Evolutionary conservation across 30 jellyfish, hydroid and myxozoan genomes (phyloP).

Genomic region (Hydractinia echinata): DNA sequence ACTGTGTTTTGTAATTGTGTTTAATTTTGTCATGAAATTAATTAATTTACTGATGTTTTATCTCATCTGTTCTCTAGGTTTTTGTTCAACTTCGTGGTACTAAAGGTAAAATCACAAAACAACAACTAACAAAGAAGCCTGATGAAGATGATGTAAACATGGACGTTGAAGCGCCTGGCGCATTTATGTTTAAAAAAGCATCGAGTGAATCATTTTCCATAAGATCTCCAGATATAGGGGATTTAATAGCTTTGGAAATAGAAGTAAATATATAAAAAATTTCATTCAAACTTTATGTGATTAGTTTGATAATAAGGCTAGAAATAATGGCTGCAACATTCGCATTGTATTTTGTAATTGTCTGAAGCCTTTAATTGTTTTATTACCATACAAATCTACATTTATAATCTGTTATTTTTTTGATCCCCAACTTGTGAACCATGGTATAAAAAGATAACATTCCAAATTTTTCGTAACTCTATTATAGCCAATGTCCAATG

Average conservation of each 20-base stretch:
- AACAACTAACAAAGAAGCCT: slow-evolving; percentile 46
- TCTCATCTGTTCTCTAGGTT: slow-evolving; percentile 39
- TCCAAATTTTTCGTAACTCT: too few relatives aligned
- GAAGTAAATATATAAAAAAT: slow-evolving; percentile 44
- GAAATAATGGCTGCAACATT: too few relatives aligned
- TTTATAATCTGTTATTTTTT: too few relatives aligned
- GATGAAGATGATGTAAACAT: slow-evolving; percentile 48
- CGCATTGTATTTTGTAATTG: too few relatives aligned
- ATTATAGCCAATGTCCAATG: too few relatives aligned
- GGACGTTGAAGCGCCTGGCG: slow-evolving; percentile 29
- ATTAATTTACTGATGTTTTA: not conserved
- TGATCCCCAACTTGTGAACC: too few relatives aligned
- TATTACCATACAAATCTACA: too few relatives aligned
- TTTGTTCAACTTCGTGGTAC: slow-evolving; percentile 75
- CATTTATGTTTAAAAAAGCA: slow-evolving; percentile 66
- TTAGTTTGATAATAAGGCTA: too few relatives aligned
- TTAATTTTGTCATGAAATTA: not conserved
- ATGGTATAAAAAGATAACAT: too few relatives aligned
- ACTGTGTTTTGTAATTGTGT: too few relatives aligned
- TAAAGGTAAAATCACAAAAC: slow-evolving; percentile 62
- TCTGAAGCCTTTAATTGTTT: too few relatives aligned
- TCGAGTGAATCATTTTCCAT: slow-evolving; percentile 63
- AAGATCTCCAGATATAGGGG: slow-evolving; percentile 67
- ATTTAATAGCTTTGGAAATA: slow-evolving; percentile 70
- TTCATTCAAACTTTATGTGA: too few relatives aligned